A percentile compares a stretch with the other conserved stretches of the same genome.
Conservation (phyloP, 2,113 vertebrate species). For the Halcyon malimbica region DNA sequence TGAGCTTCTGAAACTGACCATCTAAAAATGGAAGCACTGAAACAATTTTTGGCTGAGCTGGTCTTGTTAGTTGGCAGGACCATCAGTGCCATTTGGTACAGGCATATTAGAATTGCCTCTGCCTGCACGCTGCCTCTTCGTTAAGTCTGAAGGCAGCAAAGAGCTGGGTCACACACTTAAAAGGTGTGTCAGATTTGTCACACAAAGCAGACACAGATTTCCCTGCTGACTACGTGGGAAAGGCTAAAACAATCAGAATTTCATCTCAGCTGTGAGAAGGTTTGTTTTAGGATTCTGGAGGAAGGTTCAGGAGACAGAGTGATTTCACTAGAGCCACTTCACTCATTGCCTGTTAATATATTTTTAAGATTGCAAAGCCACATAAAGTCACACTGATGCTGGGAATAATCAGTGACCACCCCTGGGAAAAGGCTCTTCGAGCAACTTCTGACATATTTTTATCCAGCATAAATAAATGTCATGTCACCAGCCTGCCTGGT, state of each 20-base stretch:
- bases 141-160: neutral
- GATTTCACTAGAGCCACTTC: neutral
- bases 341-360: neutral
- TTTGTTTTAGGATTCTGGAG: neutral
- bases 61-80: neutral
- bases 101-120: neutral
- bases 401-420: neutral
- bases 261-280: neutral
- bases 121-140: neutral
- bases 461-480: slow-evolving; percentile 31
- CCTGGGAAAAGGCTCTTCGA: slow-evolving; percentile 1
- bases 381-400: neutral
- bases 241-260: neutral
- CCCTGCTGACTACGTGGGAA: neutral
- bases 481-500: neutral
- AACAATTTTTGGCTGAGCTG: neutral
- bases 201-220: neutral
- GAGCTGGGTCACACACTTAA: neutral
- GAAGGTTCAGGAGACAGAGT: neutral
- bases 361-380: neutral
- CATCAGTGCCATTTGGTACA: neutral
- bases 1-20: neutral
- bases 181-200: neutral
- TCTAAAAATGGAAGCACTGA: neutral
- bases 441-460: slow-evolving; percentile 12